Base-by-base conservation (phyloP, 2,113 vertebrate species). In the Bubo bubo region DNA sequence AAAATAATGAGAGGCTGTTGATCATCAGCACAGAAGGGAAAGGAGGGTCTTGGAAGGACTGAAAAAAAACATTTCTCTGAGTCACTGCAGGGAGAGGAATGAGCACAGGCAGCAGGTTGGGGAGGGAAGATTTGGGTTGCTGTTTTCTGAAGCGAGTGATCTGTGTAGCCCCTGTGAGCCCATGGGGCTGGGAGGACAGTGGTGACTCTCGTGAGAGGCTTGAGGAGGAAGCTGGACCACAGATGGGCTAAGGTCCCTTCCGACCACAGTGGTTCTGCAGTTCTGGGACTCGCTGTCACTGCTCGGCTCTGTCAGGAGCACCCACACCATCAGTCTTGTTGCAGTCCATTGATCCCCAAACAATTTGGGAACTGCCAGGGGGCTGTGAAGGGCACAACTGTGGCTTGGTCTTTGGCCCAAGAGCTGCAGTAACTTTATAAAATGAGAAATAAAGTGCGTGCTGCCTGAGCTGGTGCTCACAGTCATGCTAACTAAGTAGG, bases 91-190 rank as follows among this genome's bases (percentile, higher is more conserved):
- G 43, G 70, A 73, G 22, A 73, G 35, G 56, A 92, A 16, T 12
- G 45, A 85, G 56, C 17, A 23, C 20, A 93, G 39, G n/a, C 30
- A 72, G 86, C 39, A 56, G 68, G 35, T 0, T 43, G 27, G 19
- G 35, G 49, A 52, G 28, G 39, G n/a, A 68, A 75, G 26, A 16
- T 66, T 64, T 79, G n/a, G 22, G 18, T 6, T 56, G 47, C 10
- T 74, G 14, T 82, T 74, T 87, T 47, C 55, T 79, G 21, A 39
- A 83, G 26, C 0, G 2, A 41, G 21, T 37, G 14, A 22, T 79
- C 14, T 8, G 3, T 43, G 49, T 27, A 76, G 41, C 18, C n/a
- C 30, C n/a, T 0, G 0, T 28, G 68, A 91, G 32, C 8, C 39
- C 70, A 28, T 1, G 2, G n/a, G 18, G 9, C 35, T 1, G 6